Conservation (phyloP, 2,888 invertebrate species). For the Brachylomia viminalis region DNA sequence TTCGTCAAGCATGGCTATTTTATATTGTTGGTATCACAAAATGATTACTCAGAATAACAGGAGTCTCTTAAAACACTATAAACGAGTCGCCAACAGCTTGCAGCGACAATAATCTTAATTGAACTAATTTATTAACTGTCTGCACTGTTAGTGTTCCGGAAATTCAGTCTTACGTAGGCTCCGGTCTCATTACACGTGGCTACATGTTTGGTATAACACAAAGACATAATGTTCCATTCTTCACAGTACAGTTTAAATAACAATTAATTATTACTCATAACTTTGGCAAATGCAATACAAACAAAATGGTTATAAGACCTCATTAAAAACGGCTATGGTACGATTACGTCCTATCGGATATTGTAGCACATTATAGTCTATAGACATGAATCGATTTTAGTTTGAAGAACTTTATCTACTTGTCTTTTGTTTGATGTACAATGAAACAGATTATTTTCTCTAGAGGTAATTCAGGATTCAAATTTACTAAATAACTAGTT, state of each 20-base stretch:
- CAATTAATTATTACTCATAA: conserved; percentile 63
- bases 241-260: conserved; percentile 60
- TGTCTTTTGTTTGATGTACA: conserved; percentile 16
- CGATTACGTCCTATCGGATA: conserved; percentile 32
- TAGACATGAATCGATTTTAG: conserved; percentile 40
- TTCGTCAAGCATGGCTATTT: conserved; percentile 69
- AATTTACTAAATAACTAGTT: conserved; percentile 30
- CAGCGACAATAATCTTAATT: conserved; percentile 65
- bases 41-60: conserved; percentile 67
- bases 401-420: conserved; percentile 33
- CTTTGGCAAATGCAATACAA: conserved; percentile 68
- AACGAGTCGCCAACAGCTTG: conserved; percentile 55
- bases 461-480: conserved; percentile 25
- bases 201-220: conserved; percentile 49
- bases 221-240: conserved; percentile 45
- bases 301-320: conserved; percentile 50
- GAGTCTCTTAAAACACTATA: conserved; percentile 61
- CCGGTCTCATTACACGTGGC: conserved; percentile 51
- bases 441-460: conserved; percentile 11
- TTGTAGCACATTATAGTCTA: conserved; percentile 29
- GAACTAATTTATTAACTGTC: conserved; percentile 69
- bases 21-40: conserved; percentile 68
- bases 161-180: conserved; percentile 72
- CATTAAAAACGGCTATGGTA: conserved; percentile 32
- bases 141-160: conserved; percentile 60